Evolutionary conservation across 2,113 vertebrate species (phyloP).

Genomic region (Lagenorhynchus albirostris): DNA sequence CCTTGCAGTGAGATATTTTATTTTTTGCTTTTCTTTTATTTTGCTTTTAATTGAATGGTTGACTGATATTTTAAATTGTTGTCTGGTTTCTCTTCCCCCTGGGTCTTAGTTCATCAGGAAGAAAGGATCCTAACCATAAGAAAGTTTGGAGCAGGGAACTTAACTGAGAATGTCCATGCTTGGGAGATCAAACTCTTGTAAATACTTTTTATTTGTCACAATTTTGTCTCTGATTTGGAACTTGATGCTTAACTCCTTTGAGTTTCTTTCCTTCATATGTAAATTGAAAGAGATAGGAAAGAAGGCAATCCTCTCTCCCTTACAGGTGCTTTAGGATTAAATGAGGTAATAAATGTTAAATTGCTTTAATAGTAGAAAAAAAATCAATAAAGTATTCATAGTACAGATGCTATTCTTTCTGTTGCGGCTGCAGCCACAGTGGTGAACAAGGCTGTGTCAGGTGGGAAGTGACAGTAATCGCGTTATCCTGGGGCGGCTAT

Average conservation of each 20-base stretch:
- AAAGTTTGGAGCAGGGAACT: not conserved
- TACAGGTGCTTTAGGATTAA: not conserved
- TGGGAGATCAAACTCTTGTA: not conserved
- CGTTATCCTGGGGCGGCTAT: not conserved
- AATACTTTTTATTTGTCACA: not conserved
- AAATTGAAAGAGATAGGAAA: not conserved
- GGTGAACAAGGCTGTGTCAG: not conserved
- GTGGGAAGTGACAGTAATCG: not conserved
- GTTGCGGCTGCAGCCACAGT: not conserved
- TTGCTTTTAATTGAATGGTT: not conserved
- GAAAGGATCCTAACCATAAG: not conserved
- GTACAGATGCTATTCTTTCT: not conserved
- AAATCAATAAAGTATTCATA: slow-evolving; percentile 8
- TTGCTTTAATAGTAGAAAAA: not conserved
- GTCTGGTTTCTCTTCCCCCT: not conserved
- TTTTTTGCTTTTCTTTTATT: not conserved
- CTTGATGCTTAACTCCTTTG: not conserved
- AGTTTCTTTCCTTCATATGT: not conserved
- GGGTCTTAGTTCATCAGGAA: not conserved
- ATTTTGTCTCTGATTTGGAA: not conserved
- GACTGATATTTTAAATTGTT: not conserved
- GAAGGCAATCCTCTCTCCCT: not conserved
- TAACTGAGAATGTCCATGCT: not conserved
- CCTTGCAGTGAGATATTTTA: not conserved
- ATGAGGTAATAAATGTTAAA: not conserved